phyloP scores from a whole-genome alignment of 2,113 vertebrate species.

The Pipa parva region DNA sequence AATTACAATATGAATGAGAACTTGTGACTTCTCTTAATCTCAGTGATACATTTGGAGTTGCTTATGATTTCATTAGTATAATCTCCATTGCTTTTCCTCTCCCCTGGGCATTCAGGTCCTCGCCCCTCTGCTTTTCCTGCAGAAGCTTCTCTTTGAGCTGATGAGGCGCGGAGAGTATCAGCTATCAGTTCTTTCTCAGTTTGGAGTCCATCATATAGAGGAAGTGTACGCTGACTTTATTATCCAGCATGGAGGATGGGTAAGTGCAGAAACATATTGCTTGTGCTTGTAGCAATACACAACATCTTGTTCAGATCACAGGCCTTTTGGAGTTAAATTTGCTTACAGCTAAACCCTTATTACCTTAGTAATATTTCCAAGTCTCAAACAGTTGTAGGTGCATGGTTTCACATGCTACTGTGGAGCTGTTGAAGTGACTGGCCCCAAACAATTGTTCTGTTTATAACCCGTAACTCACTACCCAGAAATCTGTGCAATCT shows the following conservation, averaged over 20 bases:
- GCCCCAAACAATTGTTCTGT: too few relatives aligned
- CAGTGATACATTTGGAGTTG: too few relatives aligned
- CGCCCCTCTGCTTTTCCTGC: conserved; percentile 83
- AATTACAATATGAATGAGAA: too few relatives aligned
- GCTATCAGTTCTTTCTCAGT: conserved; percentile 64
- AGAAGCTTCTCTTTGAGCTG: conserved; percentile 69
- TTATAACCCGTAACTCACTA: too few relatives aligned
- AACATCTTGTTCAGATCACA: neutral
- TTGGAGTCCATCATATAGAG: conserved; percentile 78
- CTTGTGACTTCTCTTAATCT: too few relatives aligned
- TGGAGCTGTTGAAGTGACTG: too few relatives aligned
- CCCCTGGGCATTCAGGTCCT: conserved; percentile 69
- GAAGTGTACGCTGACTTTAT: conserved; percentile 77
- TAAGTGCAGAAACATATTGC: conserved; percentile 56
- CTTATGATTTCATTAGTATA: too few relatives aligned
- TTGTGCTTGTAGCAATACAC: neutral
- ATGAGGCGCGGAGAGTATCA: conserved; percentile 63
- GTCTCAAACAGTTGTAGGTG: too few relatives aligned
- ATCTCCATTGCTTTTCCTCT: too few relatives aligned
- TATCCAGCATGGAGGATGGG: conserved; percentile 91
- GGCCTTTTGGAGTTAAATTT: neutral
- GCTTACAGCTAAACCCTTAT: neutral
- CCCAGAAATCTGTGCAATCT: too few relatives aligned
- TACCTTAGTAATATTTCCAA: neutral
- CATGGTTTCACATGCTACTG: too few relatives aligned